phyloP scores from a whole-genome alignment of 1,140 invertebrate genomes.

The Arctopsyche grandis region DNA sequence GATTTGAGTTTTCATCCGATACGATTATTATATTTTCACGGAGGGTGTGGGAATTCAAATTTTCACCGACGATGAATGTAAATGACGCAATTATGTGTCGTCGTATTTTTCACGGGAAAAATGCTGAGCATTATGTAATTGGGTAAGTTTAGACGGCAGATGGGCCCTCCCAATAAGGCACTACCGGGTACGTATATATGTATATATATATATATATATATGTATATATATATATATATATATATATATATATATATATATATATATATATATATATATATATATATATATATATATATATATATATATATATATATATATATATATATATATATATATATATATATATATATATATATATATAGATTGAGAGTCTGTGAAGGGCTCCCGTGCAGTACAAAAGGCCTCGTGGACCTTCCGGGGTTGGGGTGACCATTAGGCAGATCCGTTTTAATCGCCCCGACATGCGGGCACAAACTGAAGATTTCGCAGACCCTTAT shows the following conservation, averaged over 20 bases:
- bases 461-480: background rate
- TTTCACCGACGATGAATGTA: background rate
- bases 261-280: background rate
- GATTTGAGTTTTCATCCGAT: background rate
- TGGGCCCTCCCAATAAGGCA: background rate
- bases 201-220: too few species aligned
- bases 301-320: background rate
- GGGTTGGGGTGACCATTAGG: conserved; percentile 14
- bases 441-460: conserved; percentile 25
- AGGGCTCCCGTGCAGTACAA: background rate
- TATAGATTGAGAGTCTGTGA: background rate
- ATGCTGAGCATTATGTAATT: conserved; percentile 13
- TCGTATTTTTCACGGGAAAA: background rate
- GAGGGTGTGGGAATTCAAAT: background rate
- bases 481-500: background rate
- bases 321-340: background rate
- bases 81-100: background rate
- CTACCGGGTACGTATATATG: background rate
- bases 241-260: background rate
- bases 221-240: background rate
- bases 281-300: background rate
- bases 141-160: conserved; percentile 21
- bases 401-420: conserved; percentile 14
- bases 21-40: background rate
- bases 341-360: background rate